A percentile compares a stretch with the other conserved stretches of the same genome.
Conservation (phyloP, 1,140 invertebrate genomes). For the Cydia amplana region DNA sequence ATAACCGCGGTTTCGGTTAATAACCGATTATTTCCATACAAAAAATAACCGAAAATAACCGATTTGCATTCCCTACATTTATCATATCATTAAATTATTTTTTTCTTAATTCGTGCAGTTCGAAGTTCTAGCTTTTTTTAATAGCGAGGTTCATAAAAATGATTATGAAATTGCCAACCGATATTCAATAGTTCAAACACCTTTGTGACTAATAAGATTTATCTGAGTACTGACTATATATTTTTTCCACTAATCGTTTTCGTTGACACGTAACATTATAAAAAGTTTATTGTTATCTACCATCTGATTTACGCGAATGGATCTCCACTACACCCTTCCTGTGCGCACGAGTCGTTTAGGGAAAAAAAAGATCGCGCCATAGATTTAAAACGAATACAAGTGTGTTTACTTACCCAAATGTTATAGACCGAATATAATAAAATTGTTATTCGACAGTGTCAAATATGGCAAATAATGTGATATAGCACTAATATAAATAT, state of each 20-base stretch:
- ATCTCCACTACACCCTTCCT: neutral
- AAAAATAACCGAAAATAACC: no score
- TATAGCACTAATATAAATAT: no score
- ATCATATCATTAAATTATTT: no score
- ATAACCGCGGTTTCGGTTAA: no score
- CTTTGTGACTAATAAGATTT: neutral
- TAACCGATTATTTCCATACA: no score
- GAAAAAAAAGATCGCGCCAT: neutral
- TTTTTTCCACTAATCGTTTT: neutral
- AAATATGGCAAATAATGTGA: no score
- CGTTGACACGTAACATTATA: constrained; percentile 25
- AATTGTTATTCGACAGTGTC: no score
- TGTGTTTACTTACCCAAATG: neutral
- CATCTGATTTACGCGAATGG: constrained; percentile 30
- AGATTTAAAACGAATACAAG: neutral
- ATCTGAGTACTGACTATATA: neutral
- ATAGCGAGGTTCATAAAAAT: no score
- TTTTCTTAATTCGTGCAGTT: no score
- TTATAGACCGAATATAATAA: no score
- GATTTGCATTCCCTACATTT: no score
- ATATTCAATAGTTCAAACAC: neutral
- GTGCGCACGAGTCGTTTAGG: neutral
- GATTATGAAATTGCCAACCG: neutral
- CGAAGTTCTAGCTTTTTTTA: no score
- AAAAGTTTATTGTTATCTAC: constrained; percentile 11